Evolutionary conservation across 2,888 invertebrate species (phyloP), one percentile per base, ranked within the genome.

Genomic region (Patella depressa): DNA sequence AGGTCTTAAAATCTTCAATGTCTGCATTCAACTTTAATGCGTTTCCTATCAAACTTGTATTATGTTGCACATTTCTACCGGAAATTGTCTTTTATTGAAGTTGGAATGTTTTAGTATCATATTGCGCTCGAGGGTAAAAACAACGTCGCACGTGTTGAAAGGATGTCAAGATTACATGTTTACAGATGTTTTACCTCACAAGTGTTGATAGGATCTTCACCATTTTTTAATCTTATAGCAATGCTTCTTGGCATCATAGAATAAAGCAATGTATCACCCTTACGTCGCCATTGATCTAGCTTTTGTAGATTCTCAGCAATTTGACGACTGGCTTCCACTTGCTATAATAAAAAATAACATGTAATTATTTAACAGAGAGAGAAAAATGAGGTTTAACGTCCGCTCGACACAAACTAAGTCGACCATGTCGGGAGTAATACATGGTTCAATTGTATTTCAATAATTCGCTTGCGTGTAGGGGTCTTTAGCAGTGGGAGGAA

Each of bases 181-280:
- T 19, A 12, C 19, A n/a, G 59, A 74, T 53, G 17, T 77, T 15
- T 72, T 80, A 93, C 96, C 93, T 96, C 95, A 90, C 96, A 97
- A 17, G 96, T 96, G 73, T 94, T 94, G 87, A 96, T 93, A 0
- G 96, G 94, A 87, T 95, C 95, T 79, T 94, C 94, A 0, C 96
- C 97, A 29, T 94, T 93, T 78, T 96, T 93, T 85, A 97, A 93
- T 81, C 95, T 94, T 88, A 96, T 95, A 0, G 96, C 97, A 19
- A 97, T 95, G 2, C 95, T 94, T 87, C 95, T 94, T 0, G 97
- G 97, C 88, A 97, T 96, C 97, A 97, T 97, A 0, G 97, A 96
- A 89, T 97, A 97, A 0, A 97, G 92, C 5, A 97, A 93, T 83
- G 96, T 96, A 88, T 97, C 96, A 0, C 96, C 96, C 83, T 95